These are phyloP conservation scores for Caerostris darwini DNA, from an alignment of 1,140 invertebrate species.

Conservation along the genomic window DNA sequence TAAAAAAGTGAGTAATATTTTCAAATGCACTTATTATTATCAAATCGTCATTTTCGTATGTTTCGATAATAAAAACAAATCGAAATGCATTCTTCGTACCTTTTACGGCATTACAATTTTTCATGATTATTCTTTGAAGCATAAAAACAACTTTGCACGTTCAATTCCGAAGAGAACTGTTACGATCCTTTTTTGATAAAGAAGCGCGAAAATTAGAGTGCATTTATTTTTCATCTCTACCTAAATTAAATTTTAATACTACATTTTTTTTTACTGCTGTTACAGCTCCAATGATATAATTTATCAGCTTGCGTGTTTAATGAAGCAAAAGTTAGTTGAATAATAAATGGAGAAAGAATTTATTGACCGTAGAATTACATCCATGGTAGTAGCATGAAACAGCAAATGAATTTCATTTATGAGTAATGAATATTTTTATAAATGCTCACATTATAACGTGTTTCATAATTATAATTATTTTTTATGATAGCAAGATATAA, in stretches of 20 bases:
- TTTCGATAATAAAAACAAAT: not conserved
- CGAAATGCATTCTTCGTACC: not conserved
- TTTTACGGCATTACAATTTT: not conserved
- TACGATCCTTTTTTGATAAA: not conserved
- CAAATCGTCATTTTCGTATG: not conserved
- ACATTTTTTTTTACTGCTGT: not conserved
- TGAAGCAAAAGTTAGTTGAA: too few species aligned
- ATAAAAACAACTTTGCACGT: not conserved
- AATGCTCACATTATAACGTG: too few species aligned
- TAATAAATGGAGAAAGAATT: too few species aligned
- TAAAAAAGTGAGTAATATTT: not conserved
- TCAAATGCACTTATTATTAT: slow-evolving; percentile 10
- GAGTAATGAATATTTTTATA: too few species aligned
- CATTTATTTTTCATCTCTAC: not conserved
- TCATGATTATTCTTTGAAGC: not conserved
- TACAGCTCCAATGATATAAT: too few species aligned
- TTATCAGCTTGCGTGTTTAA: too few species aligned
- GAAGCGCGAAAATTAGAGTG: not conserved
- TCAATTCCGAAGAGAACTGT: not conserved
- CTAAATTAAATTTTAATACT: not conserved
- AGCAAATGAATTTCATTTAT: too few species aligned
- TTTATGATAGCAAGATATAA: too few species aligned
- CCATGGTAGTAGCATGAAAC: too few species aligned
- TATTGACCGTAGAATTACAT: too few species aligned
- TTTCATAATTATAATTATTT: too few species aligned